Evolutionary conservation across 2,113 vertebrate genomes (phyloP), one percentile per base, ranked within the genome.

Genomic region (Ceuthmochares aereus): DNA sequence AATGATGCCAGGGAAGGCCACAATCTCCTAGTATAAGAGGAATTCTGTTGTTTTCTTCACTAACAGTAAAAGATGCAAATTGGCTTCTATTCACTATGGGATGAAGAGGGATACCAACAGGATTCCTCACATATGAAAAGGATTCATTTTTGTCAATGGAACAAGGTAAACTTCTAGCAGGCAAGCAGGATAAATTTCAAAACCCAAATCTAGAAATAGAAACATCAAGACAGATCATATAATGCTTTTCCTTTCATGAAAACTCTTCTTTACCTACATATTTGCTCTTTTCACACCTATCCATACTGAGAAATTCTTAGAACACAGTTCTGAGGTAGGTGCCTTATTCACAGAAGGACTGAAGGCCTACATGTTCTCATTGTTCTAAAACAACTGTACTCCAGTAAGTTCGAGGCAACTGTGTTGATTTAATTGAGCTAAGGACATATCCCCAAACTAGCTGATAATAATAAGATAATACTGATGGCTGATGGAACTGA

Each of bases 1-100:
- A 95, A 94, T 89, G 82, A 92, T 66, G 84, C 56, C 1, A 7
- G 54, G 88, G 88, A 97, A 95, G 81, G 85, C 73, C 66, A 87
- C 42, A 14, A 25, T 75, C 60, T 89, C 84, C 56, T 51, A 75
- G 51, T 42, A 25, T 63, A 75, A 90, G 34, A 92, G 80, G 87
- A 92, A 95, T 95, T 93, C 80, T 89, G 56, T 81, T 81, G 81
- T 94, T 95, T 94, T 89, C 82, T 79, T 84, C 75, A 70, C 49
- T 64, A 91, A 83, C 27, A 29, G 52, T 91, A 88, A 90, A 64
- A 54, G 45, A 73, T 87, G 60, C 21, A 91, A 82, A 92, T 47
- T 88, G 62, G 43, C 40, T 84, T 84, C 85, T 59, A 62, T 34
- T 27, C 82, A 88, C 27, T 80, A 15, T 8, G 34, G 29, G 40